Base-by-base conservation (phyloP, 2,888 invertebrate genomes). In the Sceliomorpha sp. region DNA sequence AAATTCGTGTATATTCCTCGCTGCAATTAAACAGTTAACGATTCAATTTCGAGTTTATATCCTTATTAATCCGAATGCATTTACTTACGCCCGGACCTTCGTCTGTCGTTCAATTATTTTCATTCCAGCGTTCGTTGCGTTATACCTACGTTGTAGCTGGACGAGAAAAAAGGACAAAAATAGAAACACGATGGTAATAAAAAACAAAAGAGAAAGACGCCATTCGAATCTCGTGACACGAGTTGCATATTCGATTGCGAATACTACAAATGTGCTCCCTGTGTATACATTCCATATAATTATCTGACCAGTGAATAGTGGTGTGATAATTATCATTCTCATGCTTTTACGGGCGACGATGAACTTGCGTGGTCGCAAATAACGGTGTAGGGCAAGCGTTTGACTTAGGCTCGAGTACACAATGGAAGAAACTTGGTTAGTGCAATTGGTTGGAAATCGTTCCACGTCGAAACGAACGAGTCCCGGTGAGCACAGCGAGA, bases 341-440 rank as follows among this genome's bases (percentile, higher is more conserved):
- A 20, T 20, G 20, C 20, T 4, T 20, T 20, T 20, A 20, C 20
- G 20, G 20, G 20, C 20, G 20, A 20, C 20, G 20, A 20, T 20
- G 34, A 34, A 37, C n/a, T 37, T 14, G 14, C 37, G 37, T 37
- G 37, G 34, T 34, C 9, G 34, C 13, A 14, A 14, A 34, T 34
- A 34, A 34, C 34, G 34, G 34, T 34, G 34, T 34, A 14, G 1
- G 4, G 3, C 15, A 15, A 20, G 12, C 24, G n/a, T n/a, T 9
- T 14, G 12, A n/a, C 40, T 2, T 40, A 10, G 10, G 9, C 17
- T 17, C 9, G 24, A 40, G 7, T 26, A 15, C 40, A 40, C 40
- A 17, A 40, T 12, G 17, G 40, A 40, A 40, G 40, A 17, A 40
- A 40, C 24, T 40, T n/a, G 6, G 37, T 37, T 15, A 37, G 15